Percentiles rank a stretch among this genome's conserved stretches.
Conservation (phyloP, 2,113 vertebrate genomes). For the Thryonomys swinderianus region DNA sequence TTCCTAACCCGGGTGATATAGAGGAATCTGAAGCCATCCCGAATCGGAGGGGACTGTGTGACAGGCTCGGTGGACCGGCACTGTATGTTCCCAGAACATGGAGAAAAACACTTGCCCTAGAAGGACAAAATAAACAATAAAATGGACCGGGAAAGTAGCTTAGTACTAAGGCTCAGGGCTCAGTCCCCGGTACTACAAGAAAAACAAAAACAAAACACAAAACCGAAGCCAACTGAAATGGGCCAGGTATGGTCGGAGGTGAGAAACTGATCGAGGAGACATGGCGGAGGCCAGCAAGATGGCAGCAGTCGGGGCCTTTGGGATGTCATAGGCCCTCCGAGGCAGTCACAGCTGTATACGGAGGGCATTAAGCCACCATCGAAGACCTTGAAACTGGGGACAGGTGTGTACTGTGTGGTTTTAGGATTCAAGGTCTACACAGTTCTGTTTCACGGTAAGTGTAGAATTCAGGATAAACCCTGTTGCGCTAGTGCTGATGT, state of each 20-base stretch:
- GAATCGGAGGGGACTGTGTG: neutral
- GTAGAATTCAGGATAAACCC: neutral
- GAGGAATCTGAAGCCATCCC: neutral
- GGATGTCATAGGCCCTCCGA: neutral
- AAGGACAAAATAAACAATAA: neutral
- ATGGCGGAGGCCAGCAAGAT: neutral
- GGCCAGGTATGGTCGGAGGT: neutral
- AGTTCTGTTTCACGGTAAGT: neutral
- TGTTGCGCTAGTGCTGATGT: neutral
- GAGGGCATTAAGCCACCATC: neutral
- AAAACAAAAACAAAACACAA: neutral
- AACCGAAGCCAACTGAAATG: neutral
- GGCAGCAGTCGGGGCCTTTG: accelerated
- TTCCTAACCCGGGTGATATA: neutral
- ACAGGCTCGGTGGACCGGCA: neutral
- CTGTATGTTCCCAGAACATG: neutral
- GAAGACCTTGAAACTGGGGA: neutral
- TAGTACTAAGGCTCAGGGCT: neutral
- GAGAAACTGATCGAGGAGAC: neutral
- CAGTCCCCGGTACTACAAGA: neutral
- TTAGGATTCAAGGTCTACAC: neutral
- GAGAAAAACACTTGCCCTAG: neutral
- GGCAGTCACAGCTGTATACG: neutral
- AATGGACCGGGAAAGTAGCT: neutral
- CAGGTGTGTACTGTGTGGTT: neutral